Evolutionary conservation across 1,140 invertebrate genomes (phyloP).

Genomic region (Cydia pomonella): DNA sequence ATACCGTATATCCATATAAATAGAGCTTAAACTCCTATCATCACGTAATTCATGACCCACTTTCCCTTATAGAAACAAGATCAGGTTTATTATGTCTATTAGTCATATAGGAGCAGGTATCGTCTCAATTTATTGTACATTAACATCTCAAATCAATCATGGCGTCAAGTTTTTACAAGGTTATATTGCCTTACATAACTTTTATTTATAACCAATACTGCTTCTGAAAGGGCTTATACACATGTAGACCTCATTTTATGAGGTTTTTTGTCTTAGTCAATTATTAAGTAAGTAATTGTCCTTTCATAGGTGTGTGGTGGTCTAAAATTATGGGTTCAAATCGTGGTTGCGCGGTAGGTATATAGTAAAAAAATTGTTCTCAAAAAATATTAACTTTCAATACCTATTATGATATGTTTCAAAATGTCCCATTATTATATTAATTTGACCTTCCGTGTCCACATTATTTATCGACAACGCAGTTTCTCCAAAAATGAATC

Average conservation of each 20-base stretch:
- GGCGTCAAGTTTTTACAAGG: not conserved
- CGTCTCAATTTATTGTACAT: constrained; percentile 7
- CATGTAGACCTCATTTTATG: no score
- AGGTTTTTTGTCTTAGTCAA: no score
- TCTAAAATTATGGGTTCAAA: no score
- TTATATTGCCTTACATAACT: not conserved
- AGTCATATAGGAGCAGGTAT: not conserved
- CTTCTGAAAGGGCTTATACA: not conserved
- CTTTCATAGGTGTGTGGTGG: no score
- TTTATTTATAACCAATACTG: not conserved
- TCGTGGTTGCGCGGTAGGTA: no score
- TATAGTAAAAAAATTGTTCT: no score
- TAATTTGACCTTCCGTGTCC: no score
- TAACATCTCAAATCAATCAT: constrained; percentile 9
- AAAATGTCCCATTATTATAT: no score
- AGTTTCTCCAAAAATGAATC: not conserved
- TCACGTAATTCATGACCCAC: not conserved
- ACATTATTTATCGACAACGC: no score
- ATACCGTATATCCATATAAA: not conserved
- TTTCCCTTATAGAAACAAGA: constrained; percentile 13
- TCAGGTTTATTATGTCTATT: constrained; percentile 10
- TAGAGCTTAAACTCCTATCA: not conserved
- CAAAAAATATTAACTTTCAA: no score
- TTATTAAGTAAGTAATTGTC: no score
- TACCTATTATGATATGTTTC: no score